phyloP scores from a whole-genome alignment of 2,113 vertebrate species.

The Notarius quadriscutis region DNA sequence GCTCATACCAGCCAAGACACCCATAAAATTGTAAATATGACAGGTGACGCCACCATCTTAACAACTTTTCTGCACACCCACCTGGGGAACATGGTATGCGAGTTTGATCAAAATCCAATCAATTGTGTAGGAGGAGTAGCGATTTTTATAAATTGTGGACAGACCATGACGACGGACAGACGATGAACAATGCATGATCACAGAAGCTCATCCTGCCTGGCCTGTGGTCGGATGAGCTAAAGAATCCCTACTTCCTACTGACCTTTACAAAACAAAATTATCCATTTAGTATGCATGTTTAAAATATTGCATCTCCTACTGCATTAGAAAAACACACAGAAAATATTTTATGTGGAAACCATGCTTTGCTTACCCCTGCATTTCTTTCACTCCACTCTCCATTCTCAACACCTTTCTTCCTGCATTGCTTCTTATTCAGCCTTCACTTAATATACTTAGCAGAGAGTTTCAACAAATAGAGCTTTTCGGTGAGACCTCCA shows the following conservation, averaged over 20 bases:
- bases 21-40: no score
- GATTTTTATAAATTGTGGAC: no score
- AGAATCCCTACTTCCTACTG: background rate
- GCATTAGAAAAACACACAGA: no score
- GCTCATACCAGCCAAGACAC: no score
- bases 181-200: no score
- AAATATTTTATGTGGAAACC: background rate
- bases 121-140: no score
- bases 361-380: background rate
- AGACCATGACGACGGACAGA: no score
- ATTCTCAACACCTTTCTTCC: background rate
- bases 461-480: slow-evolving; percentile 3
- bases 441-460: background rate
- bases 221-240: background rate
- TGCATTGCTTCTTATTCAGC: slow-evolving; percentile 21
- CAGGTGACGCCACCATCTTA: no score
- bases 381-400: background rate
- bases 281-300: background rate
- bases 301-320: background rate
- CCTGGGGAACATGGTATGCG: no score
- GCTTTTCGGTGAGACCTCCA: slow-evolving; percentile 58
- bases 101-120: no score
- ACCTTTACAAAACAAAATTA: background rate
- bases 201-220: no score
- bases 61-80: no score